These are phyloP conservation scores for Sphaeridia pumilis DNA, from an alignment of 2,888 invertebrate species.

Conservation along the genomic window DNA sequence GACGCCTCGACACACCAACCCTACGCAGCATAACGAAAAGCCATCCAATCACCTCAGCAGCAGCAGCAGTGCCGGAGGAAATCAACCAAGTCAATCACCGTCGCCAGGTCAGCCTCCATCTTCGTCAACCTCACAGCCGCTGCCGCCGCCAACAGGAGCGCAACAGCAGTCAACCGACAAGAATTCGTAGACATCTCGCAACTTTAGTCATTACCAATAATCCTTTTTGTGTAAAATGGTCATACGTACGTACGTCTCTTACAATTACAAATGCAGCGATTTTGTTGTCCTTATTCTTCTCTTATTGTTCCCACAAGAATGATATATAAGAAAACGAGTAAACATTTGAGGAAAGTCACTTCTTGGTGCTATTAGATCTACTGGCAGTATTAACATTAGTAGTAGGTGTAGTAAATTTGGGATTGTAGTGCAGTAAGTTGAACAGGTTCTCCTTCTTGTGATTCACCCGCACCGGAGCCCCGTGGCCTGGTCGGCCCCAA, in stretches of 20 bases:
- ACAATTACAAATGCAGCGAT: slow-evolving; percentile 3
- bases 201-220: slow-evolving; percentile 17
- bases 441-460: slow-evolving; percentile 17
- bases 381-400: too few relatives aligned
- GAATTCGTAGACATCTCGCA: slow-evolving; percentile 17
- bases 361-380: slow-evolving; percentile 11
- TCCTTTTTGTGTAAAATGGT: slow-evolving; percentile 10
- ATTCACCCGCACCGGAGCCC: slow-evolving; percentile 7
- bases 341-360: slow-evolving; percentile 9
- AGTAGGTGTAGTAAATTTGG: too few relatives aligned
- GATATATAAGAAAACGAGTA: background rate
- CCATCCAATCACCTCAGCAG: slow-evolving; percentile 8
- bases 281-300: slow-evolving; percentile 16
- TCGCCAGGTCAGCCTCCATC: slow-evolving; percentile 3
- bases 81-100: slow-evolving; percentile 16
- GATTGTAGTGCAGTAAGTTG: slow-evolving; percentile 14
- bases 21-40: slow-evolving; percentile 10
- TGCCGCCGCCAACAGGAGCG: too few relatives aligned
- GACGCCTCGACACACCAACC: slow-evolving; percentile 11
- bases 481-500: slow-evolving; percentile 14
- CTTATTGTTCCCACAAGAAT: slow-evolving; percentile 15
- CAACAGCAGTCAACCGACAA: slow-evolving; percentile 16
- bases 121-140: too few relatives aligned
- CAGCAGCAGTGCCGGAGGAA: slow-evolving; percentile 6
- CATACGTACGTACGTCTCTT: background rate